Base-by-base conservation (phyloP, 35 echinoderm and acorn worm species). In the Chiridota heheva region DNA sequence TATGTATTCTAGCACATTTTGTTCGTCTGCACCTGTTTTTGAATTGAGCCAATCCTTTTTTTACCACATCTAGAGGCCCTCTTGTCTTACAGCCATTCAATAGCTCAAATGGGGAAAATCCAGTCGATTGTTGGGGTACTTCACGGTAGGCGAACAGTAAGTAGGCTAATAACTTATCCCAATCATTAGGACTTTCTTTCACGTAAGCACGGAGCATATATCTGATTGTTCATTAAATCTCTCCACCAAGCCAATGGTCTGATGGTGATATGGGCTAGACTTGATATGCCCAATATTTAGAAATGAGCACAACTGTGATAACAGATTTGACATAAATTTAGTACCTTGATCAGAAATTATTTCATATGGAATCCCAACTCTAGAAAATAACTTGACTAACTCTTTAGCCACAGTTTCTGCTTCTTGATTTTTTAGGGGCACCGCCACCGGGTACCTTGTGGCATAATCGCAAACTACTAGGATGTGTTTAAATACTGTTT, bases 71-170 rank as follows among this genome's bases (percentile, higher is more conserved):
- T 37, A 84, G 63, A 37, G 42, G 64, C 8, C 81, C 81, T 58
- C 81, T 22, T 53, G 72, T 53, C 13, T 70, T 84, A 20, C 42
- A 20, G n/a, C 48, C 43, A 84, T 71, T 71, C 36, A 84, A 38
- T 20, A 84, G 43, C 26, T 82, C 60, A 62, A 82, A 82, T 48
- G 80, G 80, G 5, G 38, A 82, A 42, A 82, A 82, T 12, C 60
- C 36, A 38, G 27, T 31, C 2, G 60, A 68, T 18, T 6, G 37
- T 35, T 82, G 80, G 2, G 76, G 89, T 28, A 49, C 51, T 36
- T 86, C 74, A 63, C 89, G 20, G 46, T 91, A 86, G 20, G 89
- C 89, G 66, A 91, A 91, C 30, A 86, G 62, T 1, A 91, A 7
- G 32, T 58, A 60, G 0, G 74, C 73, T 4, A 91, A 27, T 12